These are phyloP conservation scores for Andrena camellia DNA, from an alignment of 2,888 invertebrate species.

Conservation along the genomic window DNA sequence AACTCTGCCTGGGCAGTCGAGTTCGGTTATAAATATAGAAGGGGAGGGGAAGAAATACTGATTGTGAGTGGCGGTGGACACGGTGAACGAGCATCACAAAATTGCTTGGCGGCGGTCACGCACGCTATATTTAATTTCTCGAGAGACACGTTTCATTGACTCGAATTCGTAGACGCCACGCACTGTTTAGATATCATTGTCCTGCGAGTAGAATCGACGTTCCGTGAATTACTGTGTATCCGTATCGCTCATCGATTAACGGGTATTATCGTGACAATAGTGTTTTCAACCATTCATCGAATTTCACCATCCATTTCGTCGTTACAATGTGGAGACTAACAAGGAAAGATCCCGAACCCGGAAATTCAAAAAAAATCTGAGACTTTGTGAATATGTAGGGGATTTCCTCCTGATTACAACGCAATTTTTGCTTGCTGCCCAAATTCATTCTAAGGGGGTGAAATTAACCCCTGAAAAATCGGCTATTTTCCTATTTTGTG, in stretches of 20 bases:
- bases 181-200: slow-evolving; percentile 42
- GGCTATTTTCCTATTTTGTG: too few relatives aligned
- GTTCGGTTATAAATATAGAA: slow-evolving; percentile 56
- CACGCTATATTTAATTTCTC: slow-evolving; percentile 66
- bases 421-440: too few relatives aligned
- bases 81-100: slow-evolving; percentile 48
- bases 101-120: slow-evolving; percentile 51
- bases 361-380: too few relatives aligned
- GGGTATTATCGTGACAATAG: slow-evolving; percentile 1
- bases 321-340: slow-evolving; percentile 1
- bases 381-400: too few relatives aligned
- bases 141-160: slow-evolving; percentile 69
- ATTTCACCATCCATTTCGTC: slow-evolving; percentile 13
- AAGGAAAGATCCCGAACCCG: too few relatives aligned
- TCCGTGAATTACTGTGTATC: slow-evolving; percentile 33
- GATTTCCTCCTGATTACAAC: too few relatives aligned
- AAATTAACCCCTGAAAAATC: too few relatives aligned
- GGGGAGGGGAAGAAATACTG: slow-evolving; percentile 10
- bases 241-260: slow-evolving; percentile 1
- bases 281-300: slow-evolving; percentile 32
- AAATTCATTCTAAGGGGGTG: too few relatives aligned
- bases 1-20: slow-evolving; percentile 49
- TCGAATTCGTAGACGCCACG: slow-evolving; percentile 27
- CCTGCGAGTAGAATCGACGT: slow-evolving; percentile 43
- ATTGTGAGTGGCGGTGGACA: slow-evolving; percentile 9